Evolutionary conservation across 2,797 vertebrate genomes (phyloP), one percentile per base, ranked within the genome.

Genomic region (Spinibarbus caldwelli): DNA sequence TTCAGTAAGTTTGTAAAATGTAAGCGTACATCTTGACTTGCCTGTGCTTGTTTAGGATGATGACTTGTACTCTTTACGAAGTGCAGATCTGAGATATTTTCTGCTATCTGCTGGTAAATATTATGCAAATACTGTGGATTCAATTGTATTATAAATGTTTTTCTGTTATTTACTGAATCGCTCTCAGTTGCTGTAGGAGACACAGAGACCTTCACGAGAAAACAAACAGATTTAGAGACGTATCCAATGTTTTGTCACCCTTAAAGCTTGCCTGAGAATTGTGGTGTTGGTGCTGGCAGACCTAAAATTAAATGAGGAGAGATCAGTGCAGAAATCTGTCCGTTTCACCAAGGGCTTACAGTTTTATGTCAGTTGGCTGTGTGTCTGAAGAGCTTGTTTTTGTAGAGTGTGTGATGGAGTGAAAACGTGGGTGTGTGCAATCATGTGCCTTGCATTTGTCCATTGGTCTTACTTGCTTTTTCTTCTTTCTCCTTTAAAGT

Each of bases 331-430:
- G 62, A 26, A 62, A 52, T 80, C 21, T 49, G 12, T 66, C 15
- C 0, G 6, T 78, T 45, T 79, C 41, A 45, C 29, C 1, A 29
- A 66, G 15, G 38, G 78, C n/a, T 71, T 26, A 38, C 12, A n/a
- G 43, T 14, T 49, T 67, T 34, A 31, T 80, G 31, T 80, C 66
- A 49, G 49, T 47, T 82, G 68, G 80, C 17, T 34, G 19, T 31
- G 79, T 54, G n/a, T 67, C 66, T 67, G 26, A 67, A 66, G 70
- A 64, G 80, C 49, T 64, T 86, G 43, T 88, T 75, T 72, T 45
- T 80, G 59, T 84, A 31, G 43, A 68, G 41, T 54, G 66, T 86
- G 76, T 31, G 59, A 73, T 29, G 47, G 41, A 72, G 76, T 59
- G 64, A 45, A 72, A 84, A 45, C 15, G 49, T 71, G 29, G 26